Evolutionary conservation across 2,113 vertebrate species (phyloP), one percentile per base, ranked within the genome.

Genomic region (Galemys pyrenaicus): DNA sequence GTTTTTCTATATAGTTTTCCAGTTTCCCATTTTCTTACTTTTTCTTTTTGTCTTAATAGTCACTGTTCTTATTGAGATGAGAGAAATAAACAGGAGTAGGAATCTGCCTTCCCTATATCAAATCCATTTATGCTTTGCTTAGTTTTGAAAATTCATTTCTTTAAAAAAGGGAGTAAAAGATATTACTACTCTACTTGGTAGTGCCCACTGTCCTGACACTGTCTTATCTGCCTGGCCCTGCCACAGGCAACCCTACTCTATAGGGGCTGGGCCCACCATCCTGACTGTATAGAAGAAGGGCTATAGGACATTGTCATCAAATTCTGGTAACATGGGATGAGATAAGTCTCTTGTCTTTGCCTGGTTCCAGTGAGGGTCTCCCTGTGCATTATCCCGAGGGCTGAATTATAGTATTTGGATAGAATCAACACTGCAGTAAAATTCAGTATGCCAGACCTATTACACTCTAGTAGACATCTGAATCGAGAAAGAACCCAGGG

Each of bases 11-110:
- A 9, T 15, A 30, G 46, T 87, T 96, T 91, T 87, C 60, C 65
- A 92, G 80, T 44, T 44, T 93, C 58, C 9, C 74, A 46, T 81
- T 95, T 91, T 71, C 79, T 71, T 91, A 32, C 9, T 26, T 83
- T 58, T 89, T 32, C 13, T 44, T 89, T 84, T 62, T 54, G 19
- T 60, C 24, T 81, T 87, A n/a, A 30, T 49, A 41, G 15, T 22
- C 64, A 58, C 78, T 60, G 74, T 75, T 78, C 37, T 92, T 91
- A 77, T 9, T 92, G 67, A 91, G 64, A 82, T 39, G 11, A 89
- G 93, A 79, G 11, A 68, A 77, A 46, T 44, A 56, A 26, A 84
- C 89, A 67, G 30, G 78, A 62, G 44, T 87, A 84, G 37, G 22
- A 49, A 90, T 80, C 20, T 78, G 28, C 65, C 35, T 92, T 93